Evolutionary conservation across 2,797 vertebrate genomes (phyloP), one percentile per base, ranked within the genome.

Genomic region (Liparis tanakae): DNA sequence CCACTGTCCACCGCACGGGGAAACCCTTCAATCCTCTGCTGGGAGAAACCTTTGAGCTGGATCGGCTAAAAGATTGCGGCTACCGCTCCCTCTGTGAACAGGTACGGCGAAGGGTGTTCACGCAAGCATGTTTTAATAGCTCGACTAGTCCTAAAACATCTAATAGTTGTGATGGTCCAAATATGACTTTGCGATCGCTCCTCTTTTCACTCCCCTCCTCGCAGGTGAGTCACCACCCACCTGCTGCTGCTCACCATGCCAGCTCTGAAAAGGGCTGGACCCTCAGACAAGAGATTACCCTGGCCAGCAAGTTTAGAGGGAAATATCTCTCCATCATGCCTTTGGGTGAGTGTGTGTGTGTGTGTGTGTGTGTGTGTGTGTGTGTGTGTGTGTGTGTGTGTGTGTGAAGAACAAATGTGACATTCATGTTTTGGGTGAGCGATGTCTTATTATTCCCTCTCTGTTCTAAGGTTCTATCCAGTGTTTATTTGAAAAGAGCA

Each of bases 251-350:
- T 4, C 98, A 99, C 89, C 96, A 99, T 0, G 97, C 95, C 0
- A 88, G 95, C 62, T 99, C 97, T 77, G 96, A 94, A 77, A 94
- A 96, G 10, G 97, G 98, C 78, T 99, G 98, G 97, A 96, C 93
- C 0, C 93, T 99, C 68, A 95, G 95, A 69, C 97, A 99, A 84
- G 97, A 99, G 85, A 99, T 99, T 33, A 95, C 96, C 63, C 92
- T 99, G 87, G 97, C 97, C 93, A 99, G 97, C 97, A 99, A 99
- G 72, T 99, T 99, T 73, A 94, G 97, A 70, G 97, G 98, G 36
- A 99, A 99, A 97, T 99, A 98, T 79, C 95, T 99, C 74, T 99
- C 97, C 36, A 95, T 99, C 86, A 98, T 98, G 96, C 98, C 98
- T n/a, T 92, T 98, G 9, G 98, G 98, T 99, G 91, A 96, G 96